Conservation (phyloP, 2,888 invertebrate genomes). For the Ichneumoninae sp. region DNA sequence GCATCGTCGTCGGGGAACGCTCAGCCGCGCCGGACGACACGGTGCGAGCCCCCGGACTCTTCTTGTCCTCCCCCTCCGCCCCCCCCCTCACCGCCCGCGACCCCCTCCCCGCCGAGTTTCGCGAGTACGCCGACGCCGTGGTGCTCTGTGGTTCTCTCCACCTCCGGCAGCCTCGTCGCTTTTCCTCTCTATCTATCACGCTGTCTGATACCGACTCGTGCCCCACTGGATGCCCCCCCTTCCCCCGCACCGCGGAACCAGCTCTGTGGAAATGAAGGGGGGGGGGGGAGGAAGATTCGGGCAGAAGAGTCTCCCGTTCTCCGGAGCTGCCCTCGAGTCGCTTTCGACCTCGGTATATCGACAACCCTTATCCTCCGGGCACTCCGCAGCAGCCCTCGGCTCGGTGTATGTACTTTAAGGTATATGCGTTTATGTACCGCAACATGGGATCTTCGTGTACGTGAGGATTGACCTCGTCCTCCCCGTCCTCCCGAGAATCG, state of each 20-base stretch:
- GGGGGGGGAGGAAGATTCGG: not conserved
- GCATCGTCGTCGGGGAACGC: slow-evolving; percentile 47
- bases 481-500: slow-evolving; percentile 38
- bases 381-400: not conserved
- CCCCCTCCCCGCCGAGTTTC: slow-evolving; percentile 24
- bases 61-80: slow-evolving; percentile 38
- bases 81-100: slow-evolving; percentile 20
- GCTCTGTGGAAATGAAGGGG: not conserved
- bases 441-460: not conserved
- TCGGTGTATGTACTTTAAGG: not conserved
- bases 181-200: slow-evolving; percentile 36
- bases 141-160: slow-evolving; percentile 36
- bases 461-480: slow-evolving; percentile 12
- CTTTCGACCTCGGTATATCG: not conserved
- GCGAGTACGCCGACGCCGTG: slow-evolving; percentile 57
- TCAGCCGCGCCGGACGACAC: slow-evolving; percentile 42
- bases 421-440: not conserved
- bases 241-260: not conserved
- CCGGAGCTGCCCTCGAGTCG: not conserved
- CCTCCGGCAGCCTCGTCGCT: not conserved
- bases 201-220: slow-evolving; percentile 5
- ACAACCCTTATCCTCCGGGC: not conserved
- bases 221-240: not conserved
- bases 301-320: not conserved
- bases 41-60: slow-evolving; percentile 51